Evolutionary conservation across 2,113 vertebrate species (phyloP), one percentile per base, ranked within the genome.

Genomic region (Danionella cerebrum): DNA sequence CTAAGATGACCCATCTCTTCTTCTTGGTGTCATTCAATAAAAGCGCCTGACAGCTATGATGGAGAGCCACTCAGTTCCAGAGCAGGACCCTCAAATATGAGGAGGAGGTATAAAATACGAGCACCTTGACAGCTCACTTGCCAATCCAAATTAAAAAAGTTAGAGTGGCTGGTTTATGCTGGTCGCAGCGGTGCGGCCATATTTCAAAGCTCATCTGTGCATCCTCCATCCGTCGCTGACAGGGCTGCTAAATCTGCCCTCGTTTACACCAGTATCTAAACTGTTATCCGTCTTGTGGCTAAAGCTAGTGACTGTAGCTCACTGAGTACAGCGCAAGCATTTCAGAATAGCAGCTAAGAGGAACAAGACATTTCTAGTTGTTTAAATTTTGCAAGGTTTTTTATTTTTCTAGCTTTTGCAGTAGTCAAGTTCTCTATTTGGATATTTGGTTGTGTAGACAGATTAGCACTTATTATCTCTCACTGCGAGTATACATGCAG

Each of bases 71-170:
- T 86, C 79, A 60, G 71, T 75, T 48, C 62, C 47, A 19, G 77
- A 77, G 63, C 75, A 60, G 71, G 72, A 82, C 78, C 73, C 78
- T 82, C 80, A 72, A 78, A 83, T 81, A 84, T 78, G 50, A 67
- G 79, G 77, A 76, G 48, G 79, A 48, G 70, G 75, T 42, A 73
- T 80, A 83, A 88, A 84, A 86, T 85, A 85, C 47, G 12, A 71
- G 74, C 65, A 50, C 70, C 65, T 45, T 51, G 78, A 76, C 78
- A 73, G 77, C 64, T 74, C 74, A 78, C 79, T 83, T 82, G 80
- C 82, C 83, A 82, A 82, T 86, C 82, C 83, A 84, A 86, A 84
- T 85, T 79, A 81, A 73, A 87, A 85, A 86, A 83, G 79, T 80
- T 80, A 52, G 73, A 84, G 79, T 76, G 79, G 73, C 73, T 65